These are phyloP conservation scores for Arvicanthis niloticus DNA, from an alignment of 2,113 vertebrate genomes.

Conservation along the genomic window DNA sequence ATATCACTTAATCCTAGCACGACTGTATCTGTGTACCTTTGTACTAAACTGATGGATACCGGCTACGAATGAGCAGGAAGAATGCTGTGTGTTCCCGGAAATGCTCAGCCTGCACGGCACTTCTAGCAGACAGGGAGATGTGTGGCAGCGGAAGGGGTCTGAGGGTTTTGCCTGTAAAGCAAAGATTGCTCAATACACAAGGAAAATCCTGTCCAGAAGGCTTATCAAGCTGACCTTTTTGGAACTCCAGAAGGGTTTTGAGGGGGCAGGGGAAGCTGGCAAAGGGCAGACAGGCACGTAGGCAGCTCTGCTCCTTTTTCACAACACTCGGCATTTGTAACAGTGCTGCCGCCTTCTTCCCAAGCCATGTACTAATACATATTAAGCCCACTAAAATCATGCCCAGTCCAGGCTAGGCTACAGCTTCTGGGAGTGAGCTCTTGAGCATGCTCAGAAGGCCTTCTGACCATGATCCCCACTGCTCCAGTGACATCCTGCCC, in stretches of 20 bases:
- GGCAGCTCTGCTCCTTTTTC: constrained; percentile 49
- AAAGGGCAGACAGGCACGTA: constrained; percentile 38
- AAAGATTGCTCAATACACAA: constrained; percentile 53
- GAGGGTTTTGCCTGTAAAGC: constrained; percentile 46
- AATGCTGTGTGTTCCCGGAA: not conserved
- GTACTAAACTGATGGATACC: constrained; percentile 1
- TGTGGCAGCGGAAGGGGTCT: constrained; percentile 18
- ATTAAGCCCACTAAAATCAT: constrained; percentile 45
- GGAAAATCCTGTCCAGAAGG: constrained; percentile 55
- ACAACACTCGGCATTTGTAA: constrained; percentile 61
- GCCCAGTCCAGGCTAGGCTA: not conserved
- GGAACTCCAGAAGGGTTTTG: constrained; percentile 48
- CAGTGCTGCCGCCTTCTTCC: constrained; percentile 25
- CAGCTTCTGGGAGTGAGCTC: not conserved
- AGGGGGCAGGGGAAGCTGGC: constrained; percentile 42
- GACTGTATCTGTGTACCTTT: constrained; percentile 63
- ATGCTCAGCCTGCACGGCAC: not conserved
- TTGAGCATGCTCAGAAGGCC: not conserved
- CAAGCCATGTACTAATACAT: constrained; percentile 49
- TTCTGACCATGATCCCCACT: not conserved
- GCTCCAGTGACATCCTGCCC: not conserved
- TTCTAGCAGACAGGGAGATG: not conserved
- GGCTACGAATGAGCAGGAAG: not conserved
- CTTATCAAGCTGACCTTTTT: constrained; percentile 67
- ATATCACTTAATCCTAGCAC: constrained; percentile 11